These are phyloP conservation scores for Phalacrocorax brasilianus DNA, from an alignment of 2,113 vertebrate species.

Conservation along the genomic window DNA sequence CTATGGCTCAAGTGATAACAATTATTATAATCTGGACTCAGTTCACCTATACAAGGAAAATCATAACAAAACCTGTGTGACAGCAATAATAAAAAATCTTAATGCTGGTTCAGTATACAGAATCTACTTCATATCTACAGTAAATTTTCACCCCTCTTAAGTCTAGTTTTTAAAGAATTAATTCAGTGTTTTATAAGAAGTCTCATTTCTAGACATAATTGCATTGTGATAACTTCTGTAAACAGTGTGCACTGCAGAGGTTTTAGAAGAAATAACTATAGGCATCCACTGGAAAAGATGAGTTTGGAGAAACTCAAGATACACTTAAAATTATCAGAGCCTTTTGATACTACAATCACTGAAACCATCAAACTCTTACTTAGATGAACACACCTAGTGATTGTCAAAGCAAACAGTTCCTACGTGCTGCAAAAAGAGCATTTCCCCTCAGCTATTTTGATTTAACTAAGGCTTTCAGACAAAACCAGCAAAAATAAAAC, in stretches of 20 bases:
- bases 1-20: not conserved
- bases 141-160: not conserved
- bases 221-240: not conserved
- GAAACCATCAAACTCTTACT: constrained; percentile 32
- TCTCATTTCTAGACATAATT: constrained; percentile 16
- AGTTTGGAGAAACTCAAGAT: constrained; percentile 3
- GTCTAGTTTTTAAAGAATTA: not conserved
- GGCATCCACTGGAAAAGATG: constrained; percentile 16
- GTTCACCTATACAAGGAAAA: not conserved
- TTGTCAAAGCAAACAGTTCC: constrained; percentile 20
- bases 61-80: not conserved
- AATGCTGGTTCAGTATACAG: not conserved
- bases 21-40: not conserved
- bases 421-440: not conserved
- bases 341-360: not conserved
- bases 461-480: not conserved
- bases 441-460: constrained; percentile 11
- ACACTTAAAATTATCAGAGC: not conserved
- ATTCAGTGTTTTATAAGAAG: not conserved
- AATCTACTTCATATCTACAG: not conserved
- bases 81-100: not conserved
- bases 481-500: not conserved
- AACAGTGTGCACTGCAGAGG: not conserved
- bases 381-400: constrained; percentile 17
- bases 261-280: constrained; percentile 17